Evolutionary conservation across 2,888 invertebrate species (phyloP).

Genomic region (Mythimna ferrago): DNA sequence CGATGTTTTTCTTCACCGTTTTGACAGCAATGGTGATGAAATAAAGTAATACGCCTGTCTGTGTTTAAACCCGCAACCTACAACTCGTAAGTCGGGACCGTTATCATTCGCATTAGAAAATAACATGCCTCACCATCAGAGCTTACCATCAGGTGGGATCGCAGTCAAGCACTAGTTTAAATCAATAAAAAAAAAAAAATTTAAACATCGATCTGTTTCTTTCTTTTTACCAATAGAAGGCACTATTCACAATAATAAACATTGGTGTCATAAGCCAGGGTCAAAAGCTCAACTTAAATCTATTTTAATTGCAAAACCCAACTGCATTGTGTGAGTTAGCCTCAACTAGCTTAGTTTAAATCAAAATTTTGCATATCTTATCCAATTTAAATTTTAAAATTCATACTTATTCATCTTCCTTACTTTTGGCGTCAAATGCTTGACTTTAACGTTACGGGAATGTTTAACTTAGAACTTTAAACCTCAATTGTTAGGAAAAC

Average conservation of each 20-base stretch:
- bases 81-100: too few relatives aligned
- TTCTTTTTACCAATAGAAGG: too few relatives aligned
- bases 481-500: constrained; percentile 33
- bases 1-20: too few relatives aligned
- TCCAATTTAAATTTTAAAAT: constrained; percentile 81
- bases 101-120: too few relatives aligned
- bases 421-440: constrained; percentile 60
- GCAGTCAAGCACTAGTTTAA: too few relatives aligned
- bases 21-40: too few relatives aligned
- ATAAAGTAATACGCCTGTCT: too few relatives aligned
- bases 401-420: constrained; percentile 76
- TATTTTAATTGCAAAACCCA: constrained; percentile 27
- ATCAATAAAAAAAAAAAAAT: too few relatives aligned
- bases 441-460: constrained; percentile 56
- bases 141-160: too few relatives aligned
- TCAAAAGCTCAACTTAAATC: constrained; percentile 3
- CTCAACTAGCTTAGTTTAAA: constrained; percentile 58
- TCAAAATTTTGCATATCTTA: constrained; percentile 78
- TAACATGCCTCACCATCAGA: too few relatives aligned
- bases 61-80: too few relatives aligned
- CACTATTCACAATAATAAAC: not conserved
- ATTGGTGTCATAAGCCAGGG: not conserved
- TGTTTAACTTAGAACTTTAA: constrained; percentile 46
- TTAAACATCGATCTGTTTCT: too few relatives aligned
- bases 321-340: constrained; percentile 50